phyloP scores from a whole-genome alignment of 2,797 vertebrate genomes.

The Rhabdomys pumilio region DNA sequence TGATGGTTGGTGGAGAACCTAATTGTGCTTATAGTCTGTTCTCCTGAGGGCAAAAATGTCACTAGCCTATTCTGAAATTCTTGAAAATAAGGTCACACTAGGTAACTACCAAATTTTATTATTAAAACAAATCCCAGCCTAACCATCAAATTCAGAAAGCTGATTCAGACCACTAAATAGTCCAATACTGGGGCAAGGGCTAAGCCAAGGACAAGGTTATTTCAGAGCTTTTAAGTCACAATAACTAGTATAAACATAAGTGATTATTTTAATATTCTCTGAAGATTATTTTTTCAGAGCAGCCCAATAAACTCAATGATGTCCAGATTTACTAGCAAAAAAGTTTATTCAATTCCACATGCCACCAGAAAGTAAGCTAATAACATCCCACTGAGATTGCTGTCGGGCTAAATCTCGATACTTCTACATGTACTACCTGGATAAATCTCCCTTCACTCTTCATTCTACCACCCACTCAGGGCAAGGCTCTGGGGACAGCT shows the following conservation, averaged over 20 bases:
- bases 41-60: slow-evolving; percentile 42
- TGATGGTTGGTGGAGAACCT: neutral
- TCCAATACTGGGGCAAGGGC: neutral
- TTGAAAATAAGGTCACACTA: neutral
- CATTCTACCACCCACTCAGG: slow-evolving; percentile 86
- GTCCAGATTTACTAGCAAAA: slow-evolving; percentile 84
- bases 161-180: neutral
- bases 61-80: slow-evolving; percentile 62
- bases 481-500: slow-evolving; percentile 87
- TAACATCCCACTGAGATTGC: slow-evolving; percentile 81
- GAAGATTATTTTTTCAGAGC: slow-evolving; percentile 82
- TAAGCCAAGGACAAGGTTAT: neutral
- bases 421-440: slow-evolving; percentile 76
- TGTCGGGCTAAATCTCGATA: slow-evolving; percentile 85
- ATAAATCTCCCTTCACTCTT: slow-evolving; percentile 87
- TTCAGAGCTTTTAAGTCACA: slow-evolving; percentile 66
- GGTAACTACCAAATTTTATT: neutral
- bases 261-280: slow-evolving; percentile 82
- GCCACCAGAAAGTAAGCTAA: slow-evolving; percentile 86
- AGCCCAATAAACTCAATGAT: slow-evolving; percentile 84
- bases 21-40: slow-evolving; percentile 34
- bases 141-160: accelerated
- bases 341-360: slow-evolving; percentile 83
- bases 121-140: slow-evolving; percentile 38
- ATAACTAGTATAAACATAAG: slow-evolving; percentile 73